Percentiles rank a stretch among this genome's conserved stretches.
Conservation (phyloP, 2,113 vertebrate genomes). For the Siphamia tubifer region DNA sequence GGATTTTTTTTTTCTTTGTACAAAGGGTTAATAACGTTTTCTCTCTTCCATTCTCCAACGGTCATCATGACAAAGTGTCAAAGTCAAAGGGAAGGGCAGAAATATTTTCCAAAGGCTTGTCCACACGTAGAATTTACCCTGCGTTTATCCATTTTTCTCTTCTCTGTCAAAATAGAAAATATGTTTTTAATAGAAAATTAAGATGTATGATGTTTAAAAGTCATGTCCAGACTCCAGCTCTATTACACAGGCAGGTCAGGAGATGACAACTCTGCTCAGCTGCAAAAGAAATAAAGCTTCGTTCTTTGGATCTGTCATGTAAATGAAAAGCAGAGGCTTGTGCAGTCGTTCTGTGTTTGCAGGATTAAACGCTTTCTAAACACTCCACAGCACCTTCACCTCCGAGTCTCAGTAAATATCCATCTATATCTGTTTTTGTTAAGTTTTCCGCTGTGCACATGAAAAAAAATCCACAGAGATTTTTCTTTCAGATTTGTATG, state of each 20-base stretch:
- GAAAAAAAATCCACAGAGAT: neutral
- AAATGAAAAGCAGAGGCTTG: neutral
- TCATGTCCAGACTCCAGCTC: too few species aligned
- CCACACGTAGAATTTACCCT: neutral
- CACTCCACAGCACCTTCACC: neutral
- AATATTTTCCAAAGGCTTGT: neutral
- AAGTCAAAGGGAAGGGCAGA: neutral
- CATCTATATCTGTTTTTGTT: too few species aligned
- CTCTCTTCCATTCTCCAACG: neutral
- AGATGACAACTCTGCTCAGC: neutral
- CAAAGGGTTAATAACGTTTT: neutral
- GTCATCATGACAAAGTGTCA: slow-evolving; percentile 20
- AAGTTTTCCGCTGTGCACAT: too few species aligned
- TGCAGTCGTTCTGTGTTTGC: neutral
- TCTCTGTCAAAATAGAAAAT: neutral
- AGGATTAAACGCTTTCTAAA: neutral
- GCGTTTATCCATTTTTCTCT: neutral
- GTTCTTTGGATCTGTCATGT: neutral
- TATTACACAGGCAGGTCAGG: neutral
- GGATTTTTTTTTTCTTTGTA: neutral
- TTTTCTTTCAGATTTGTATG: neutral
- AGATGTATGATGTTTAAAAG: too few species aligned
- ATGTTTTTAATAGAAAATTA: neutral
- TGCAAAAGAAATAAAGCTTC: neutral
- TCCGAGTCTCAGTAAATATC: neutral